A percentile compares a stretch with the other conserved stretches of the same genome.
Evolutionary conservation across 1,140 invertebrate species (phyloP).

Genomic region (Goniozus legneri): DNA sequence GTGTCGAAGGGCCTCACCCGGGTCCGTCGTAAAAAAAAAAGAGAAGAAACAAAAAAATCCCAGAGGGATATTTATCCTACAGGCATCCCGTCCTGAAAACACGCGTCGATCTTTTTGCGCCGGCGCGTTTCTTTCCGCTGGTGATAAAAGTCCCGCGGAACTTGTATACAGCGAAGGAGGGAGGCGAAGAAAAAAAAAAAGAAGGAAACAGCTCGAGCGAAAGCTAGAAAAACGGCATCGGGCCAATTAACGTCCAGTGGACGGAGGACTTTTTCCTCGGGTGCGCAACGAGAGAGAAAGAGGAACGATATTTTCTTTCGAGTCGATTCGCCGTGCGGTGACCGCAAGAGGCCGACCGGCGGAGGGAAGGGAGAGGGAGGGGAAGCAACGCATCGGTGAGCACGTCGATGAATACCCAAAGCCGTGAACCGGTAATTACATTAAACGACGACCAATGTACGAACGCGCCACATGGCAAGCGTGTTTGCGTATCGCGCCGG

Average conservation of each 20-base stretch:
- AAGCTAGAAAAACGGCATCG: too few relatives aligned
- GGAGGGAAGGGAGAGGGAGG: neutral
- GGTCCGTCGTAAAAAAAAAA: neutral
- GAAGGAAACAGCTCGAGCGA: too few relatives aligned
- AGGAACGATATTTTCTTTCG: too few relatives aligned
- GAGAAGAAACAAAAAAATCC: neutral
- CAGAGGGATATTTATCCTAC: slow-evolving; percentile 24
- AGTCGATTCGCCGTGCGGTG: too few relatives aligned
- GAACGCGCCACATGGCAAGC: slow-evolving; percentile 31
- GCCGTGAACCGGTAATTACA: slow-evolving; percentile 42
- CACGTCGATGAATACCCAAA: slow-evolving; percentile 44
- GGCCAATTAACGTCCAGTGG: too few relatives aligned
- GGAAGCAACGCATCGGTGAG: slow-evolving; percentile 6
- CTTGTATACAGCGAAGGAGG: too few relatives aligned
- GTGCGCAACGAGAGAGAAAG: slow-evolving; percentile 9
- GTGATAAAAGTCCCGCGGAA: too few relatives aligned
- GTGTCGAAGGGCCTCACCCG: slow-evolving; percentile 15
- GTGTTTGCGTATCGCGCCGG: slow-evolving; percentile 28
- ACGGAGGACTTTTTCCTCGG: slow-evolving; percentile 12
- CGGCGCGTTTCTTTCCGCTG: too few relatives aligned
- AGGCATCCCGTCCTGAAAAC: slow-evolving; percentile 18
- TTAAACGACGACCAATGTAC: slow-evolving; percentile 28
- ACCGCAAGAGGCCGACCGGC: too few relatives aligned
- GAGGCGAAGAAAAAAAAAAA: too few relatives aligned
- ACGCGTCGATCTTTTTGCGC: too few relatives aligned